Base-by-base conservation (phyloP, 2,888 invertebrate genomes). In the Yponomeuta evonymella region DNA sequence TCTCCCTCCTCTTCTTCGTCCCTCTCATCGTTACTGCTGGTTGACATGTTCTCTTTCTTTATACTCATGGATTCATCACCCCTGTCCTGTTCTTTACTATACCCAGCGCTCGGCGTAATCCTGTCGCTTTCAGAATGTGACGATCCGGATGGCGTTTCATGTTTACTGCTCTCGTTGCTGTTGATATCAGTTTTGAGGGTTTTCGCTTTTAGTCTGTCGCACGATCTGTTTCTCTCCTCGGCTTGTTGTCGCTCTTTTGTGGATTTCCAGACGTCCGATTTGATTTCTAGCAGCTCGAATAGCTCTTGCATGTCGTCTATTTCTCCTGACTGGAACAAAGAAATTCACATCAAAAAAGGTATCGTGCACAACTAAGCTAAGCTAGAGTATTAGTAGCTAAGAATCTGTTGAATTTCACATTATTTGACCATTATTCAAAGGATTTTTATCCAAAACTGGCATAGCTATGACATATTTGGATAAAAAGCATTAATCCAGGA, bases 281-380 rank as follows among this genome's bases (percentile, higher is more conserved):
- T 96, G 76, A 97, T 97, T 93, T 97, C 96, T 79, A 97, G 88
- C 77, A 97, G 90, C 84, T 96, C 95, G 84, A 97, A 95, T 71
- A 97, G 89, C 86, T 97, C 97, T 89, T 96, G 95, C 91, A 97
- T 94, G 80, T 96, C 96, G 82, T 95, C 95, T 78, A 97, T 94
- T 91, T 97, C 97, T 78, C 94, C 94, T 76, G 95, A 95, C 96
- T 96, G 90, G 77, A 94, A 93, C 75, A 73, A 72, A 74, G 75
- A 70, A 58, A 58, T 43, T 43, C 8, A 8, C 43, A 43, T 43
- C 6, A 43, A 43, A 33, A 43, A 43, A 43, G 5, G 43, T 43
- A 43, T 43, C 9, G 43, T 8, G 8, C 2, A 43, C 6, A 8
- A 43, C 43, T 43, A 43, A 43, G 43, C 8, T 43, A 43, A 1